phyloP scores from a whole-genome alignment of 2,888 invertebrate genomes.

The Marronus borbonicus region DNA sequence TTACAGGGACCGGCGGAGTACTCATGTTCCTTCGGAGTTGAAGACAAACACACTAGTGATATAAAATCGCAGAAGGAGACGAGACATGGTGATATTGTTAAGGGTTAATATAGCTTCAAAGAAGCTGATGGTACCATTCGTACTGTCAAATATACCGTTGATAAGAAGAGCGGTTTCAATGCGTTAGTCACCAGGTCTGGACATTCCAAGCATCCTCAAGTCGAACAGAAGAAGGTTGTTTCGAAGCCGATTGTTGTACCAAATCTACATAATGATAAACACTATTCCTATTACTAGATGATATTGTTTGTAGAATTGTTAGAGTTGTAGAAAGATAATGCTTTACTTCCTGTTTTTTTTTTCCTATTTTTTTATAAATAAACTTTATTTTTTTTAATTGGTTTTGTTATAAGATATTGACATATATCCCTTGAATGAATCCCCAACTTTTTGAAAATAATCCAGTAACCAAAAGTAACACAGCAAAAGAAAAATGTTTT shows the following conservation, averaged over 20 bases:
- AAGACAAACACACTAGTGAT: constrained; percentile 49
- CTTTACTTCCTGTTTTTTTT: no score
- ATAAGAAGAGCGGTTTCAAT: constrained; percentile 48
- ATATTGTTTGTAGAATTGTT: neutral
- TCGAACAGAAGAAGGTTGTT: constrained; percentile 31
- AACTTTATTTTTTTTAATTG: constrained; percentile 2
- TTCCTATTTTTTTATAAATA: neutral
- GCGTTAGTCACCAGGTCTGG: constrained; percentile 47
- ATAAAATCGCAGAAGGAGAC: constrained; percentile 47
- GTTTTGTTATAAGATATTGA: neutral
- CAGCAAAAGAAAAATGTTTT: no score
- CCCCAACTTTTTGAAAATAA: no score
- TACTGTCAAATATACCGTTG: constrained; percentile 47
- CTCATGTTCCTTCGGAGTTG: constrained; percentile 43
- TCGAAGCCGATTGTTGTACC: constrained; percentile 21
- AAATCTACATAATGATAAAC: neutral
- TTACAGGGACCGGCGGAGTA: constrained; percentile 44
- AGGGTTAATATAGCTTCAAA: constrained; percentile 47
- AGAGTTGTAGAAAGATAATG: no score
- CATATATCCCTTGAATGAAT: neutral
- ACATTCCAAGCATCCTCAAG: constrained; percentile 44
- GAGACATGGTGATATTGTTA: constrained; percentile 40
- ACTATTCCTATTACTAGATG: constrained; percentile 2
- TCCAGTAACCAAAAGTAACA: no score
- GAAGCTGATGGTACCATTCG: constrained; percentile 48